Conservation (phyloP, 1,140 invertebrate species). For the Atopsyche davidsoni region DNA sequence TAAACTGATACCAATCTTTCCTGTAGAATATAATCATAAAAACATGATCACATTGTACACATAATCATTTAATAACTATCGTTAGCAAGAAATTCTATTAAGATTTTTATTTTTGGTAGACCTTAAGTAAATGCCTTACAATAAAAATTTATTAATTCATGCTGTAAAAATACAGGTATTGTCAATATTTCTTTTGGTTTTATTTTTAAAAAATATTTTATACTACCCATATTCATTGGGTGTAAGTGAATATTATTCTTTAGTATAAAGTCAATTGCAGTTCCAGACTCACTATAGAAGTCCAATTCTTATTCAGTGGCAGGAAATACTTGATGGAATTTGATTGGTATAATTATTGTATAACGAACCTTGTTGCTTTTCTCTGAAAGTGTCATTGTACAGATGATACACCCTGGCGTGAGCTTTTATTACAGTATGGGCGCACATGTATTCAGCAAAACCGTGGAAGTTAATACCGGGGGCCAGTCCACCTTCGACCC, state of each 20-base stretch:
- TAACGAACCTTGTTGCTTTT: conserved; percentile 32
- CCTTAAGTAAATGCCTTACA: too few species aligned
- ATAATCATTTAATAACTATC: too few species aligned
- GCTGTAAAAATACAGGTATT: too few species aligned
- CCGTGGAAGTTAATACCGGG: conserved; percentile 40
- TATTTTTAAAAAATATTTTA: conserved; percentile 10
- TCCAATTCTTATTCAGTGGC: neutral
- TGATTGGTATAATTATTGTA: conserved; percentile 9
- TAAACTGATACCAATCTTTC: conserved; percentile 49
- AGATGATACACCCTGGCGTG: conserved; percentile 37
- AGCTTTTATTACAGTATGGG: conserved; percentile 43
- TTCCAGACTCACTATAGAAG: too few species aligned
- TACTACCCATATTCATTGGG: conserved; percentile 7
- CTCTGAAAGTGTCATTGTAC: conserved; percentile 35
- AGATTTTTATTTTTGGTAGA: too few species aligned
- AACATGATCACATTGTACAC: too few species aligned
- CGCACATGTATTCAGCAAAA: conserved; percentile 45
- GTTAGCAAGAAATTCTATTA: too few species aligned
- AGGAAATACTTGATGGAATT: conserved; percentile 11
- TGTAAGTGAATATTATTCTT: too few species aligned
- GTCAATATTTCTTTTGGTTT: too few species aligned
- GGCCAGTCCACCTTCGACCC: conserved; percentile 32
- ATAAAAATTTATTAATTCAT: too few species aligned
- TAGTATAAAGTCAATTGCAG: too few species aligned
- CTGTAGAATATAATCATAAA: conserved; percentile 31